A percentile compares a stretch with the other conserved stretches of the same genome.
Conservation (phyloP, 1,140 invertebrate genomes). For the Hycleus cichorii region DNA sequence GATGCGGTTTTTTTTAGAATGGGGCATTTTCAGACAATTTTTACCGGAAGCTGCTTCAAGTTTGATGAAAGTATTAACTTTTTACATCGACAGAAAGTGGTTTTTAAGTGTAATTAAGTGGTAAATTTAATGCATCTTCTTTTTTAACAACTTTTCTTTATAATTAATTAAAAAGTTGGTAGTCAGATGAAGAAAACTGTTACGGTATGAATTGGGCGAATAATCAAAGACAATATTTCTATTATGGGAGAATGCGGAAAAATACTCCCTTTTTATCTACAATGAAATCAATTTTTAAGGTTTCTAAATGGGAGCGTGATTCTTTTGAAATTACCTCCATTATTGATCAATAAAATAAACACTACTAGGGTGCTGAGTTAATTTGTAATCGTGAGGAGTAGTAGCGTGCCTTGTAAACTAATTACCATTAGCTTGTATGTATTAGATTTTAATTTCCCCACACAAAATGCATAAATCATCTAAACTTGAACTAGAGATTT, state of each 20-base stretch:
- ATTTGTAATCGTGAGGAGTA: background rate
- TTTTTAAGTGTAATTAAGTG: constrained; percentile 18
- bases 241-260: background rate
- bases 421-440: constrained; percentile 9
- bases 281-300: constrained; percentile 2
- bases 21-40: too few relatives aligned
- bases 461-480: constrained; percentile 10
- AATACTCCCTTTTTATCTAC: background rate
- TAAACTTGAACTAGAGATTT: too few relatives aligned
- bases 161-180: constrained; percentile 4
- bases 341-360: background rate
- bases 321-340: background rate
- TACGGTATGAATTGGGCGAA: background rate
- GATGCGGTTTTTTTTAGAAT: too few relatives aligned
- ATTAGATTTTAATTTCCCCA: constrained; percentile 4
- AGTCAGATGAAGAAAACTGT: background rate
- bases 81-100: constrained; percentile 13
- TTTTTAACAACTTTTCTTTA: background rate
- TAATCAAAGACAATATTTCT: constrained; percentile 1
- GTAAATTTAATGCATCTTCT: constrained; percentile 15
- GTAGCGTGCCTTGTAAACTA: constrained; percentile 7
- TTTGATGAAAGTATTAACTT: constrained; percentile 15
- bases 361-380: background rate
- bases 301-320: constrained; percentile 1
- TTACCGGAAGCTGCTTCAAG: background rate